A percentile compares a stretch with the other conserved stretches of the same genome.
Evolutionary conservation across 2,888 invertebrate genomes (phyloP).

Genomic region (Tetragonula carbonaria): DNA sequence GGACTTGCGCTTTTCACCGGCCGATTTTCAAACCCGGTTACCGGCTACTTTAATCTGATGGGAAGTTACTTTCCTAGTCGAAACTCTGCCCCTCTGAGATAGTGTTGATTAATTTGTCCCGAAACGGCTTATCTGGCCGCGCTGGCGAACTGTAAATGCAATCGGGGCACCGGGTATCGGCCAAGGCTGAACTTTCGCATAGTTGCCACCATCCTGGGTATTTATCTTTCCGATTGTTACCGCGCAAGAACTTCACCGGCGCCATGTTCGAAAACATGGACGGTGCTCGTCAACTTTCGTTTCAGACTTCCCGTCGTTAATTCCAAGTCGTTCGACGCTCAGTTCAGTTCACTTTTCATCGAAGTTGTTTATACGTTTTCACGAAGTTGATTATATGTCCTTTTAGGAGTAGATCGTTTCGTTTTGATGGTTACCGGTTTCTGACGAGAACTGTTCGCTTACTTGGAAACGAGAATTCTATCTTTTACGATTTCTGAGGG

Average conservation of each 20-base stretch:
- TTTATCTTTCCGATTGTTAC: conserved; percentile 52
- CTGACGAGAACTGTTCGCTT: background rate
- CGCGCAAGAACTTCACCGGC: background rate
- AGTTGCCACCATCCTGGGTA: conserved; percentile 28
- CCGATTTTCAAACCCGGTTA: conserved; percentile 49
- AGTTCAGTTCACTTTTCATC: background rate
- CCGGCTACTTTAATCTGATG: conserved; percentile 49
- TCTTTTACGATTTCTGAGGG: background rate
- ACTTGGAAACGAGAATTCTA: background rate
- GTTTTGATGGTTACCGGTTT: background rate
- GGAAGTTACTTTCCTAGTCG: conserved; percentile 33
- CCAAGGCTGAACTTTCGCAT: conserved; percentile 40
- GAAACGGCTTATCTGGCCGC: conserved; percentile 53
- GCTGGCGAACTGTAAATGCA: conserved; percentile 46
- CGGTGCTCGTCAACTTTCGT: background rate
- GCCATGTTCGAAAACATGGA: conserved; percentile 15
- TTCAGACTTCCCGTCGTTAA: conserved; percentile 7
- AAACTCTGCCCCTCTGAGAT: conserved; percentile 36
- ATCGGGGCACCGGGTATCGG: conserved; percentile 33
- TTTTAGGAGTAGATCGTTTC: background rate
- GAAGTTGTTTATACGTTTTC: background rate
- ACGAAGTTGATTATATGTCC: background rate
- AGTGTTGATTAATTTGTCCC: conserved; percentile 61
- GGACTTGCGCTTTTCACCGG: conserved; percentile 29
- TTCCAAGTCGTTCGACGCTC: conserved; percentile 12